Percentiles rank a stretch among this genome's conserved stretches.
These are phyloP conservation scores for Troilus luridus DNA, from an alignment of 2,888 invertebrate species.

Conservation along the genomic window DNA sequence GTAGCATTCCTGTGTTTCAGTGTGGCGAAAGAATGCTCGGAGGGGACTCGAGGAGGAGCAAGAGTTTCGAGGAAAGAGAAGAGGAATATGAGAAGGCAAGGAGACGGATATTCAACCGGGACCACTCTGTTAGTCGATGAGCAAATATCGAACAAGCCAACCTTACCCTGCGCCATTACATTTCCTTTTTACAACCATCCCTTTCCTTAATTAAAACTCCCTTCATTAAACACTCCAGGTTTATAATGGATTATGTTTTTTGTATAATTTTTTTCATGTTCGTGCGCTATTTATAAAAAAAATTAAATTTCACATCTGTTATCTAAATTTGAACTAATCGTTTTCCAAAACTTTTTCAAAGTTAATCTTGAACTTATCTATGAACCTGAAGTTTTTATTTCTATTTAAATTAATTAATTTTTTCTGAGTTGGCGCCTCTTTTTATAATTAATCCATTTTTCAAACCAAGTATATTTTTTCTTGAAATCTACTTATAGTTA, in stretches of 20 bases:
- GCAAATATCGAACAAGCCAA: constrained; percentile 53
- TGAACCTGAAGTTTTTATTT: constrained; percentile 35
- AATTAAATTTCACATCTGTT: background rate
- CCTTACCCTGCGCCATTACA: constrained; percentile 13
- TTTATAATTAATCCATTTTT: background rate
- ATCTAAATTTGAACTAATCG: background rate
- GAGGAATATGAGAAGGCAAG: constrained; percentile 89
- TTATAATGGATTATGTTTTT: constrained; percentile 48
- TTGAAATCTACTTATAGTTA: background rate
- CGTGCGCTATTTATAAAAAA: background rate
- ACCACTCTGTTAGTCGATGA: constrained; percentile 67
- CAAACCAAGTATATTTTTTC: background rate
- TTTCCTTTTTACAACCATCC: background rate
- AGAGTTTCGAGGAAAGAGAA: constrained; percentile 93
- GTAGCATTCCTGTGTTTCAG: constrained; percentile 66
- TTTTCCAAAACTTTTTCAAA: background rate
- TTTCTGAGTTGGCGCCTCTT: constrained; percentile 13
- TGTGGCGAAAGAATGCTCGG: constrained; percentile 76
- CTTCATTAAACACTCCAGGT: constrained; percentile 50
- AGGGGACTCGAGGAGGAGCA: constrained; percentile 79
- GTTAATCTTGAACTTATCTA: background rate
- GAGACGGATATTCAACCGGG: constrained; percentile 86
- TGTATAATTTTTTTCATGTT: background rate
- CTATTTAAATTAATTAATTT: background rate
- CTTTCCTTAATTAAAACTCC: constrained; percentile 9